Evolutionary conservation across 2,888 invertebrate genomes (phyloP).

Genomic region (Drosophila setosimentum): DNA sequence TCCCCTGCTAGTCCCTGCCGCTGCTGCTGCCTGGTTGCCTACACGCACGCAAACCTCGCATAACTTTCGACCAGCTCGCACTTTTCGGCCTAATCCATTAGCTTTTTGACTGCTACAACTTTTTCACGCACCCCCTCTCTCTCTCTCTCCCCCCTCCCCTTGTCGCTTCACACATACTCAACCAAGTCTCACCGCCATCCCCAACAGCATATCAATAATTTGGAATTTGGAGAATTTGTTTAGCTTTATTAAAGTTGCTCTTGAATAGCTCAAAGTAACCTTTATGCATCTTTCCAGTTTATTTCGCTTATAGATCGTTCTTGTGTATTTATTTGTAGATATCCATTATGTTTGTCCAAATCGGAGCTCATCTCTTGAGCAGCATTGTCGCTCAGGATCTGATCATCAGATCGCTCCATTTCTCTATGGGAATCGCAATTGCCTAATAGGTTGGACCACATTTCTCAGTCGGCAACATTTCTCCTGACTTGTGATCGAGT

Average conservation of each 20-base stretch:
- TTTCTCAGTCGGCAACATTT: too few relatives aligned
- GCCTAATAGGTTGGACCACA: background rate
- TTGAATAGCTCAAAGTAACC: background rate
- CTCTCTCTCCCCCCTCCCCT: too few relatives aligned
- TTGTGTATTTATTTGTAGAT: background rate
- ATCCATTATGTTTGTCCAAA: background rate
- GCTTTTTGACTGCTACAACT: slow-evolving; percentile 39
- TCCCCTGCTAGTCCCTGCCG: background rate
- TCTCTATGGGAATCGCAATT: slow-evolving; percentile 40
- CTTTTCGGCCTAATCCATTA: slow-evolving; percentile 54
- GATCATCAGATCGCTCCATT: too few relatives aligned
- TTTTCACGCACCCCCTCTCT: background rate
- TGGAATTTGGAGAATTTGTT: slow-evolving; percentile 22
- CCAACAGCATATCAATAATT: slow-evolving; percentile 42
- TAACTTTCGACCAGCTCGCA: slow-evolving; percentile 46
- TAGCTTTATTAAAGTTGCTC: background rate
- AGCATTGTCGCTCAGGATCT: too few relatives aligned
- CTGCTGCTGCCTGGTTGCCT: background rate
- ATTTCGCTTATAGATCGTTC: background rate
- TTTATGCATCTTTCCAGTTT: background rate
- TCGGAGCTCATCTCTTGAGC: background rate
- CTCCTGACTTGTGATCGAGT: background rate
- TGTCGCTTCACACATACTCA: too few relatives aligned
- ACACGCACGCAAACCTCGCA: slow-evolving; percentile 43
- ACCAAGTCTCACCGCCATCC: background rate